phyloP scores from a whole-genome alignment of 2,888 invertebrate species.

The Marasmarcha lunaedactyla region DNA sequence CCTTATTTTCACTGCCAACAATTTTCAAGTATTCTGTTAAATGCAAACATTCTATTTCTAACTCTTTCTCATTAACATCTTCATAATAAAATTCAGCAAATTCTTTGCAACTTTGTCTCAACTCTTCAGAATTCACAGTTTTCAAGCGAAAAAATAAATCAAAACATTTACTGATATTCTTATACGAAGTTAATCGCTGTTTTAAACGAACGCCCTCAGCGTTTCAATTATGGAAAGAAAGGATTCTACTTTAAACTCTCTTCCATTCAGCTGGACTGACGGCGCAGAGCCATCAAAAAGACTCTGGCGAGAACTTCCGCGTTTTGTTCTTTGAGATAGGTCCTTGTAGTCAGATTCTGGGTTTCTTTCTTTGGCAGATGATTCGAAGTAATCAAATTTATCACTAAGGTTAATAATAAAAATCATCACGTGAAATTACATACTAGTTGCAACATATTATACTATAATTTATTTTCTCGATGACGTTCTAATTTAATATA shows the following conservation, averaged over 20 bases:
- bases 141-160: not conserved
- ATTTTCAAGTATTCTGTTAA: not conserved
- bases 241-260: conserved; percentile 15
- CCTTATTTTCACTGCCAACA: too few relatives aligned
- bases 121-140: conserved; percentile 9
- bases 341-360: too few relatives aligned
- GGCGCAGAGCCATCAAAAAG: too few relatives aligned
- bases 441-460: too few relatives aligned
- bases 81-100: conserved; percentile 8
- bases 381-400: too few relatives aligned
- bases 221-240: conserved; percentile 14
- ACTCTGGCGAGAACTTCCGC: too few relatives aligned
- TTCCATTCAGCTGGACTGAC: too few relatives aligned
- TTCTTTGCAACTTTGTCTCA: conserved; percentile 13
- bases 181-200: conserved; percentile 10
- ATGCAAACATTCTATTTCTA: conserved; percentile 1
- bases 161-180: not conserved
- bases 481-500: too few relatives aligned
- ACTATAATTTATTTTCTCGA: too few relatives aligned
- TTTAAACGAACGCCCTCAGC: conserved; percentile 7
- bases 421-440: not conserved
- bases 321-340: too few relatives aligned
- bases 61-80: conserved; percentile 6
- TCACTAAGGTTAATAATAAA: conserved; percentile 3
- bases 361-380: too few relatives aligned